phyloP scores from a whole-genome alignment of 2,113 vertebrate genomes.

The Baryphthengus martii region DNA sequence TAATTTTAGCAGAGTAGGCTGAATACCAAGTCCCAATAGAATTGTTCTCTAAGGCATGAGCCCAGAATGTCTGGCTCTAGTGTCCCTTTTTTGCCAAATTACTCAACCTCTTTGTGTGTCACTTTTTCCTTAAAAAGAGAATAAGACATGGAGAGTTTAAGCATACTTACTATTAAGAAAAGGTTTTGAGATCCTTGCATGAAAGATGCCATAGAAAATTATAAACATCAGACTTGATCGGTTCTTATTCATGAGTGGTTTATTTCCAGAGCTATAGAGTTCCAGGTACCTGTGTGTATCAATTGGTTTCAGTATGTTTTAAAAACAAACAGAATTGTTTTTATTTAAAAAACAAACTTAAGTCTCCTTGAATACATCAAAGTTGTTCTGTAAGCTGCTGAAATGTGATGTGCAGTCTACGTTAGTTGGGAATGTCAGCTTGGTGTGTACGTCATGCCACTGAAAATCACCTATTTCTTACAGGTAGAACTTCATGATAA shows the following conservation, averaged over 20 bases:
- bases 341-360: not conserved
- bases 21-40: not conserved
- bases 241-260: not conserved
- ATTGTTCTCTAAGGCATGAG: not conserved
- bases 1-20: not conserved
- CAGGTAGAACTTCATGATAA: not conserved
- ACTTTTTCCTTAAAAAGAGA: not conserved
- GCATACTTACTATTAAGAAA: not conserved
- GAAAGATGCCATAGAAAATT: not conserved
- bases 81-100: not conserved
- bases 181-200: not conserved
- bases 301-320: not conserved
- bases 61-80: not conserved
- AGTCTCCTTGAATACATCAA: not conserved
- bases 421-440: not conserved
- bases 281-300: not conserved
- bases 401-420: not conserved
- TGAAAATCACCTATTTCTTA: not conserved
- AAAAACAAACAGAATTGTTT: too few species aligned
- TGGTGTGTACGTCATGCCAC: not conserved
- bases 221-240: not conserved
- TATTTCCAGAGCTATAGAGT: not conserved
- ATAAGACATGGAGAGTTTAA: not conserved
- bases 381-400: not conserved
- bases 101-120: not conserved